Percentiles rank a stretch among this genome's conserved stretches.
Evolutionary conservation across 1,140 invertebrate genomes (phyloP).

Genomic region (Lamellibrachia luymesi): DNA sequence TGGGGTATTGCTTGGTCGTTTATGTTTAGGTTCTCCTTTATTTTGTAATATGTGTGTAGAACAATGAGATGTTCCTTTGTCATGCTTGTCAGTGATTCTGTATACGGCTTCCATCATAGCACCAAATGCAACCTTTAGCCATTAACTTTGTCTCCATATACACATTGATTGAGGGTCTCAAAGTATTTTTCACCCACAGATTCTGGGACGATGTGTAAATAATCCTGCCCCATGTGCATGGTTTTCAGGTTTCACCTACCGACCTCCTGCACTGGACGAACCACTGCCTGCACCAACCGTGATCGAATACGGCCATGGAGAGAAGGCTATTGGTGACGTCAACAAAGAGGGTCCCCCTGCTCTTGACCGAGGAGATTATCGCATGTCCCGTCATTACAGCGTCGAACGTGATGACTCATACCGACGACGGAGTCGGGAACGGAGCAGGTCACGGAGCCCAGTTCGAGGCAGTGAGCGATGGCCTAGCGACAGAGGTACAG

Average conservation of each 20-base stretch:
- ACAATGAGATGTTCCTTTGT: too few relatives aligned
- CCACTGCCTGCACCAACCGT: constrained; percentile 7
- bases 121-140: too few relatives aligned
- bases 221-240: too few relatives aligned
- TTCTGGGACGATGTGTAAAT: too few relatives aligned
- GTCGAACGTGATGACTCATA: neutral
- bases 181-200: too few relatives aligned
- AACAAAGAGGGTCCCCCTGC: neutral
- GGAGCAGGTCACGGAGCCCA: constrained; percentile 25
- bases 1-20: too few relatives aligned
- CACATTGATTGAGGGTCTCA: too few relatives aligned
- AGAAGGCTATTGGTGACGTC: neutral
- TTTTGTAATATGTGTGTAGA: too few relatives aligned
- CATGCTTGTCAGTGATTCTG: too few relatives aligned
- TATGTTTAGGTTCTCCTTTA: too few relatives aligned
- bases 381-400: neutral
- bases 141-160: too few relatives aligned
- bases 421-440: neutral
- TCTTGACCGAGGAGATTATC: neutral
- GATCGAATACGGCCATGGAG: constrained; percentile 36
- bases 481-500: neutral
- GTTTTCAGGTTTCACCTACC: neutral
- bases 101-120: too few relatives aligned
- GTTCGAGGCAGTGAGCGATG: constrained; percentile 13
- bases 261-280: neutral